These are phyloP conservation scores for Otus sunia DNA, from an alignment of 2,113 vertebrate species.

Conservation along the genomic window DNA sequence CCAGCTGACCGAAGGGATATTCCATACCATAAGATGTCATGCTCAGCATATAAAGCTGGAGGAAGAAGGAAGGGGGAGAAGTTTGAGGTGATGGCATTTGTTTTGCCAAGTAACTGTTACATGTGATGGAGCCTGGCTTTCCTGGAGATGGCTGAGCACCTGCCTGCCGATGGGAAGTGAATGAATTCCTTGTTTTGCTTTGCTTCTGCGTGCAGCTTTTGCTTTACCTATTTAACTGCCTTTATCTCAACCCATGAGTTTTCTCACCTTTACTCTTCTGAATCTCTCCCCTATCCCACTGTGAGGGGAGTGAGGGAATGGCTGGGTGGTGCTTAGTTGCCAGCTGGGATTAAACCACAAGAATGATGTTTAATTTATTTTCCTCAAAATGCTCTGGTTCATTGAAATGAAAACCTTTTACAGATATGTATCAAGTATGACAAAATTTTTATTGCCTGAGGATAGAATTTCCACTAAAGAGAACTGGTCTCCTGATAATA, in stretches of 20 bases:
- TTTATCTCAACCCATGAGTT: background rate
- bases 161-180: background rate
- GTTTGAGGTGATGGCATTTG: background rate
- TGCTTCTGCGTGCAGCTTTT: background rate
- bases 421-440: background rate
- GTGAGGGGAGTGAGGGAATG: background rate
- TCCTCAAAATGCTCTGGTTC: background rate
- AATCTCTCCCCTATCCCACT: background rate
- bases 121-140: background rate
- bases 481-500: background rate
- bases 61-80: background rate
- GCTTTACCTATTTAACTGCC: background rate
- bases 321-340: background rate
- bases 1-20: background rate
- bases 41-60: background rate
- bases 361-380: background rate
- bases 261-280: background rate
- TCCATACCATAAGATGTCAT: background rate
- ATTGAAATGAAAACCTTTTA: background rate
- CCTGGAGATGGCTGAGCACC: background rate
- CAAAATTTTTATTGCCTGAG: background rate
- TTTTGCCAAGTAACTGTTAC: background rate
- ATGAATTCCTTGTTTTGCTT: background rate
- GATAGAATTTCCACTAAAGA: background rate
- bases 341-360: background rate